These are phyloP conservation scores for Hyalella azteca DNA, from an alignment of 2,888 invertebrate genomes.

Conservation along the genomic window DNA sequence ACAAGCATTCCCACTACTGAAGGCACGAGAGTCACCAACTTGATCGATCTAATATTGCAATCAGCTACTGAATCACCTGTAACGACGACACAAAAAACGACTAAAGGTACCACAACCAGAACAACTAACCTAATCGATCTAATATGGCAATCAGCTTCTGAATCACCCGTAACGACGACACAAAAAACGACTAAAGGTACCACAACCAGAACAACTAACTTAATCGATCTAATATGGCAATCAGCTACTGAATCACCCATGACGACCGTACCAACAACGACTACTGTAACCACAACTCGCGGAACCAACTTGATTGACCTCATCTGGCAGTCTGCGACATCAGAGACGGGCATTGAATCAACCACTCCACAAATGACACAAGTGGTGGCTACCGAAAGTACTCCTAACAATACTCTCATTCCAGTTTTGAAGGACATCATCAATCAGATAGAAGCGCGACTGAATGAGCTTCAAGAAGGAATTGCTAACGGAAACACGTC, in stretches of 20 bases:
- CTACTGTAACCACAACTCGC: not conserved
- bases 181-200: not conserved
- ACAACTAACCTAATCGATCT: slow-evolving; percentile 12
- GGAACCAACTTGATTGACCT: not conserved
- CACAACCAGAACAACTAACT: not conserved
- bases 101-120: no score
- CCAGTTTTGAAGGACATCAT: slow-evolving; percentile 13
- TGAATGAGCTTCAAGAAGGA: not conserved
- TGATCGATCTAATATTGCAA: slow-evolving; percentile 6
- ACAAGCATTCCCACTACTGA: not conserved
- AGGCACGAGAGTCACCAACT: not conserved
- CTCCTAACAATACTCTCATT: not conserved
- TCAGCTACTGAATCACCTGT: not conserved
- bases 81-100: not conserved
- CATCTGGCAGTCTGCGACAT: not conserved
- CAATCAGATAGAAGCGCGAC: not conserved
- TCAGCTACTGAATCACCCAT: not conserved
- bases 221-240: slow-evolving; percentile 12
- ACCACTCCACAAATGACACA: not conserved
- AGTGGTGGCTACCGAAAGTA: not conserved
- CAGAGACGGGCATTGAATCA: not conserved
- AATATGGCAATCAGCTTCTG: not conserved
- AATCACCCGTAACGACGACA: not conserved
- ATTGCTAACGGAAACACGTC: not conserved
- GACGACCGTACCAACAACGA: not conserved